Percentiles rank a stretch among this genome's conserved stretches.
These are phyloP conservation scores for Orthonychiurus folsomi DNA, from an alignment of 2,888 invertebrate species.

Conservation along the genomic window DNA sequence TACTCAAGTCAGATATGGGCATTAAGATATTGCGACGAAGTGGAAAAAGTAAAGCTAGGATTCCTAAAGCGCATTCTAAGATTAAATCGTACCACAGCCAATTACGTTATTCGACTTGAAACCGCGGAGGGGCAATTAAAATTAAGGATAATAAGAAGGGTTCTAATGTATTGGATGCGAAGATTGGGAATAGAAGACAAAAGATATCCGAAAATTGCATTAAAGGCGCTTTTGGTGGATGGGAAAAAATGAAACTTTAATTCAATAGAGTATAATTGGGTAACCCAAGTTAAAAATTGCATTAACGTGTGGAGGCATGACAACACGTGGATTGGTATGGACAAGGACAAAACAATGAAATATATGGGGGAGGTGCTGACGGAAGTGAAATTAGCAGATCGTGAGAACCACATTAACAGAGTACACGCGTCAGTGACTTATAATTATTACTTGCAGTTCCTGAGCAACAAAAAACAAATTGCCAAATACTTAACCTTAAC, in stretches of 20 bases:
- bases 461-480: too few relatives aligned
- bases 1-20: background rate
- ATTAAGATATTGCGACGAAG: background rate
- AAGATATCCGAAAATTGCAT: background rate
- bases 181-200: background rate
- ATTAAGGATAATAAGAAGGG: background rate
- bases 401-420: too few relatives aligned
- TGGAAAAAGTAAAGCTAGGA: background rate
- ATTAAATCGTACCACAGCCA: background rate
- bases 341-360: too few relatives aligned
- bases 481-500: too few relatives aligned
- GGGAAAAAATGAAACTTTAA: too few relatives aligned
- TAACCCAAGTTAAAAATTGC: background rate
- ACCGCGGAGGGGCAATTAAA: background rate
- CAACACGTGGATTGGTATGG: too few relatives aligned
- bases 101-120: background rate
- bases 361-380: too few relatives aligned
- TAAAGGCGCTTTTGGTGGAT: too few relatives aligned
- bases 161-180: background rate
- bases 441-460: too few relatives aligned
- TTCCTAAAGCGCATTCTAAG: background rate
- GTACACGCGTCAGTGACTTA: too few relatives aligned
- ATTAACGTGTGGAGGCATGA: too few relatives aligned
- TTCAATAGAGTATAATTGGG: background rate
- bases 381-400: too few relatives aligned